These are phyloP conservation scores for Pandion haliaetus DNA, from an alignment of 2,113 vertebrate species.

Conservation along the genomic window DNA sequence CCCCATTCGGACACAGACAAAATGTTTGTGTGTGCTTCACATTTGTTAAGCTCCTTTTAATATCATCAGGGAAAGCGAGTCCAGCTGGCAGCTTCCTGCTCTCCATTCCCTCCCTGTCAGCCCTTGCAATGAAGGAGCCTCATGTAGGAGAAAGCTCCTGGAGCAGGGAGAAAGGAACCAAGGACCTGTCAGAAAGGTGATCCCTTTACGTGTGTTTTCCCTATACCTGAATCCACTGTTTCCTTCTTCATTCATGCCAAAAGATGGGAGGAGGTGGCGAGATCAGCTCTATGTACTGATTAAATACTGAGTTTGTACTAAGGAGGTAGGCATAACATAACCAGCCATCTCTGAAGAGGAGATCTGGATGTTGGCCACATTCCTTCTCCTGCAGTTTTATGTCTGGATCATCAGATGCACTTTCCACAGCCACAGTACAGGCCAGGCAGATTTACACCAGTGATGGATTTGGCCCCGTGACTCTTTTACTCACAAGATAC, in stretches of 20 bases:
- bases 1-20: fast-evolving
- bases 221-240: not conserved
- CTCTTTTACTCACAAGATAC: not conserved
- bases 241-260: not conserved
- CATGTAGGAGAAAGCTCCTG: not conserved
- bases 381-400: not conserved
- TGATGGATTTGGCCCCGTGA: not conserved
- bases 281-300: not conserved
- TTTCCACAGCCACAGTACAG: not conserved
- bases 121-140: not conserved
- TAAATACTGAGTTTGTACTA: not conserved
- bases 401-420: not conserved
- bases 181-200: not conserved
- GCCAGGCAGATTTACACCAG: not conserved
- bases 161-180: not conserved
- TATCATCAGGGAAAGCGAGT: not conserved
- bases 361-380: not conserved
- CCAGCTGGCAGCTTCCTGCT: not conserved
- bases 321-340: not conserved
- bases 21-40: not conserved
- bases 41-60: not conserved
- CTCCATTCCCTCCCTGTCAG: not conserved
- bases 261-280: not conserved
- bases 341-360: not conserved
- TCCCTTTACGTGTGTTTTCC: not conserved